A percentile compares a stretch with the other conserved stretches of the same genome.
Evolutionary conservation across 2,888 invertebrate genomes (phyloP).

Genomic region (Nomada fabriciana): DNA sequence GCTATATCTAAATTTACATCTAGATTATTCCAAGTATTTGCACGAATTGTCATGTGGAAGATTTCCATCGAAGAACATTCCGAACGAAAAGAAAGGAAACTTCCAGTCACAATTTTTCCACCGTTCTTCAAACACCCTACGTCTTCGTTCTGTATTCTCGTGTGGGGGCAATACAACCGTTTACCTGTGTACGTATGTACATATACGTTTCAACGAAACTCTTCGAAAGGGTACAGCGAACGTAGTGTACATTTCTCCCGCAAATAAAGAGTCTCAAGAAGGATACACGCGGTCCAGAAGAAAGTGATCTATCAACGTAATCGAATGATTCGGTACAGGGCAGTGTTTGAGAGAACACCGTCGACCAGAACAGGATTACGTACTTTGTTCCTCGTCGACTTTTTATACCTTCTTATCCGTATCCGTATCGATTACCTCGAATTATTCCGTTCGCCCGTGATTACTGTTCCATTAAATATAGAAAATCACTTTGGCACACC

Average conservation of each 20-base stretch:
- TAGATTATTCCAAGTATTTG: slow-evolving; percentile 58
- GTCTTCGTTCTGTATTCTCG: not conserved
- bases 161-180: slow-evolving; percentile 23
- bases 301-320: slow-evolving; percentile 25
- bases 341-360: slow-evolving; percentile 55
- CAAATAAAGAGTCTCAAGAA: not conserved
- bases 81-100: not conserved
- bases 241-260: not conserved
- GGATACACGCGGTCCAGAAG: not conserved
- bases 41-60: slow-evolving; percentile 46
- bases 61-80: slow-evolving; percentile 19
- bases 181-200: not conserved
- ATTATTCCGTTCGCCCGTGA: slow-evolving; percentile 25
- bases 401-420: not conserved
- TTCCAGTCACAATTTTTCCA: not conserved
- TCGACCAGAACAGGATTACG: slow-evolving; percentile 15
- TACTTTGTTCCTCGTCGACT: slow-evolving; percentile 15
- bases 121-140: slow-evolving; percentile 6
- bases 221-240: slow-evolving; percentile 8
- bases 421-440: slow-evolving; percentile 23
- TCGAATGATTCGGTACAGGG: slow-evolving; percentile 44
- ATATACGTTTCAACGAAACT: not conserved
- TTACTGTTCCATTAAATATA: slow-evolving; percentile 19
- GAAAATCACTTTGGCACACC: slow-evolving; percentile 18
- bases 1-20: slow-evolving; percentile 61